Evolutionary conservation across 2,113 vertebrate genomes (phyloP), one percentile per base, ranked within the genome.

Genomic region (Psilopogon haemacephalus): DNA sequence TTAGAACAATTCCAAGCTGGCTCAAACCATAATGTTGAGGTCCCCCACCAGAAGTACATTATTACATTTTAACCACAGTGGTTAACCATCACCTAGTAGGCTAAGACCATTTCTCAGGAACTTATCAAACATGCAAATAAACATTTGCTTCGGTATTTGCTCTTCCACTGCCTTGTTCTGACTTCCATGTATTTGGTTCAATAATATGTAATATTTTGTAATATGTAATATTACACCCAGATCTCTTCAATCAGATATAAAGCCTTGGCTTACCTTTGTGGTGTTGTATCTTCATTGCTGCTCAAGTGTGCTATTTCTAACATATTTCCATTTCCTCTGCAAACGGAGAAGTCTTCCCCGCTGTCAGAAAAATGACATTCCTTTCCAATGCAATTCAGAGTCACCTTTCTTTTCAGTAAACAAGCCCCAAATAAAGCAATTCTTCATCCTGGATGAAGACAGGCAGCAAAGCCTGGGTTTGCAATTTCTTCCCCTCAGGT

Each of bases 211-310:
- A 21, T 21, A 46, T 46, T 46, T 46, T 46, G 46, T 46, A 21
- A 75, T 50, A 37, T 7, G 4, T 19, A 88, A 50, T 58, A 65
- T 27, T 90, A 40, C 23, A 92, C 7, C 6, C 3, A 3, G 62
- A 19, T 35, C 58, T 37, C 50, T 65, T 72, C 28, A 59, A 32
- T 35, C 19, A 69, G 76, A 10, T 62, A 70, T 54, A 50, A 87
- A 75, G 62, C n/a, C 46, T 90, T 82, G 48, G 21, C 90, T 95
- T 96, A 93, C 91, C 95, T 89, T 93, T 93, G 46, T 30, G 59
- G 15, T 67, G 64, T 52, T 63, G 38, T 23, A 28, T 63, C 74
- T 76, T 69, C 52, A 65, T 17, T 79, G 64, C 37, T 32, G 28
- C 26, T 62, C 9, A 4, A 62, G 8, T 62, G 30, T 48, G 18